phyloP scores from a whole-genome alignment of 2,888 invertebrate species.

The Reticulitermes lucifugus region DNA sequence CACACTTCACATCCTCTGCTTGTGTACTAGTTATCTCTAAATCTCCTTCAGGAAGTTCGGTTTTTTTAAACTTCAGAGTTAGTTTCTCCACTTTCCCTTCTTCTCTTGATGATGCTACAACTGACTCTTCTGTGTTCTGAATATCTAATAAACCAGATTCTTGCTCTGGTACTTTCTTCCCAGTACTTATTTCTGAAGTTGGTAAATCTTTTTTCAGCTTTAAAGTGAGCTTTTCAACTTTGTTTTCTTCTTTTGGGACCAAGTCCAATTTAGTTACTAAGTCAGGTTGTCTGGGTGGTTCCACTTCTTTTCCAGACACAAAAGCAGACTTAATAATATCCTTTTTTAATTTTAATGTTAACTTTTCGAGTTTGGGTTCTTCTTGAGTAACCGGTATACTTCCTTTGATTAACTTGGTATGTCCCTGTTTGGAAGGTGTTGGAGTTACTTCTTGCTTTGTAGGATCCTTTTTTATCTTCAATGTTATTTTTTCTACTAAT shows the following conservation, averaged over 20 bases:
- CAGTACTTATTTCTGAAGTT: conserved; percentile 21
- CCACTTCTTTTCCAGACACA: conserved; percentile 47
- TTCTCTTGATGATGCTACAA: conserved; percentile 56
- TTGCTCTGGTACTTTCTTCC: conserved; percentile 6
- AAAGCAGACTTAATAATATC: conserved; percentile 22
- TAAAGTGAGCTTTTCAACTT: conserved; percentile 54
- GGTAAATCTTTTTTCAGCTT: conserved; percentile 56
- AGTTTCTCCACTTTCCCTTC: conserved; percentile 61
- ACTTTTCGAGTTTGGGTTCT: conserved; percentile 51
- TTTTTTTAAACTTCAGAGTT: conserved; percentile 48
- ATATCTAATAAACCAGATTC: not conserved
- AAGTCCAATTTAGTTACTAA: conserved; percentile 35
- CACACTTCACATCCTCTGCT: conserved; percentile 42
- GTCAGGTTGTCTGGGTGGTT: not conserved
- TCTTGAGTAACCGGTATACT: conserved; percentile 16
- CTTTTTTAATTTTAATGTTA: conserved; percentile 55
- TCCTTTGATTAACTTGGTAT: not conserved
- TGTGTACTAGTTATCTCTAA: conserved; percentile 38
- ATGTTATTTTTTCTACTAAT: conserved; percentile 49
- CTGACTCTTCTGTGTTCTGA: not conserved
- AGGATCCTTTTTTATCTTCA: conserved; percentile 48
- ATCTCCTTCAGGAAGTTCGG: not conserved
- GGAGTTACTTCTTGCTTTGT: conserved; percentile 19
- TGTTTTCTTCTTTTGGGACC: conserved; percentile 60
- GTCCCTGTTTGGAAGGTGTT: not conserved